Evolutionary conservation across 2,888 invertebrate genomes (phyloP), one percentile per base, ranked within the genome.

Genomic region (Ctena decussata): DNA sequence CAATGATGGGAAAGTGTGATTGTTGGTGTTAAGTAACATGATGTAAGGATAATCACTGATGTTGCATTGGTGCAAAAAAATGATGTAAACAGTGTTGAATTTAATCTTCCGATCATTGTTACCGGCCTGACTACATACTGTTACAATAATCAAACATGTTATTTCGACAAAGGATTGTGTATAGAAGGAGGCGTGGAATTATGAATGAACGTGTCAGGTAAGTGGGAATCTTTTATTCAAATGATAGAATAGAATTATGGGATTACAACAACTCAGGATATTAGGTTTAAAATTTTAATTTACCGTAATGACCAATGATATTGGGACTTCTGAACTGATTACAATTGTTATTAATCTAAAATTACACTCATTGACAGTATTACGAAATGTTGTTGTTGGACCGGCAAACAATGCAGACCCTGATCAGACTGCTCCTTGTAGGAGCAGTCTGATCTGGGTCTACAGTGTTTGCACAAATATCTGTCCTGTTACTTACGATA

Each of bases 191-290:
- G 37, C 37, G 70, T 70, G 70, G 70, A 70, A 39, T 70, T 70
- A 70, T 70, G 70, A 70, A 70, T 70, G 70, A 35, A 70, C 41
- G 70, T 35, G 70, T 35, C 70, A 70, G 70, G 70, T 70, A 41
- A 41, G 70, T 32, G 5, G 57, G 70, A 70, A 70, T 37, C 35
- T 12, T 5, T 30, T 70, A 41, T 70, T 70, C 2, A 35, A 24
- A 70, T n/a, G 18, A 24, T 6, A 70, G 12, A 15, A 41, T 8
- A 37, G 37, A 21, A 21, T 70, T 37, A 39, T 11, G 35, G 24
- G 70, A 3, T n/a, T 70, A 70, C 70, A 70, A 24, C 18, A 70
- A 70, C 35, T 15, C 8, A 21, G 37, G 21, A 30, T 57, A 8
- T 57, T 12, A 21, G 30, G 60, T 57, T 27, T 57, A 57, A 12